These are phyloP conservation scores for Hydrozoanthus gracilis DNA, from an alignment of 92 coral and sea anemone genomes.

Conservation along the genomic window DNA sequence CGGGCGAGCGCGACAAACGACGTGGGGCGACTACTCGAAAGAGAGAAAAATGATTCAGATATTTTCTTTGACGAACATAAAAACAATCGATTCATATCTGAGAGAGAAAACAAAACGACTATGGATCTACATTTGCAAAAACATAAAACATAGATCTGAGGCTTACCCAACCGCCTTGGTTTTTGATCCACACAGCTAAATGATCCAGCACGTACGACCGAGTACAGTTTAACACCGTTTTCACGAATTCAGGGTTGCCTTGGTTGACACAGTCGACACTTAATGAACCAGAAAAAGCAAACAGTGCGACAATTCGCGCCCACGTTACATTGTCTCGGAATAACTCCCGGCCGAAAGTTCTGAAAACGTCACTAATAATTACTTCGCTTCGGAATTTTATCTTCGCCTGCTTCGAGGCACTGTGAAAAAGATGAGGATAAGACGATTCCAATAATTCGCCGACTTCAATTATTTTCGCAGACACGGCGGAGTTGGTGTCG, in stretches of 20 bases:
- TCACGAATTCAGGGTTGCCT: constrained; percentile 88
- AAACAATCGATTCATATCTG: not conserved
- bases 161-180: constrained; percentile 97
- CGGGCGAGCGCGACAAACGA: not conserved
- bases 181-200: constrained; percentile 89
- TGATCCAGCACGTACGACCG: constrained; percentile 82
- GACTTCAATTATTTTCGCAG: constrained; percentile 81
- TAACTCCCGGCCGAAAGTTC: constrained; percentile 79
- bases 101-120: not conserved
- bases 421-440: constrained; percentile 84
- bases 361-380: constrained; percentile 80
- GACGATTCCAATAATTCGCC: constrained; percentile 88
- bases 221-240: constrained; percentile 78
- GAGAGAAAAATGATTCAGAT: not conserved
- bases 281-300: constrained; percentile 89
- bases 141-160: not conserved
- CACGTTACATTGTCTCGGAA: constrained; percentile 92
- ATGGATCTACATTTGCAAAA: not conserved
- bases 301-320: constrained; percentile 87
- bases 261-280: constrained; percentile 86
- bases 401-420: constrained; percentile 87
- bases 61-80: constrained; percentile 21
- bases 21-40: constrained; percentile 1
- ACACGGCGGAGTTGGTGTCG: constrained; percentile 64
- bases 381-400: constrained; percentile 89